These are phyloP conservation scores for Spodoptera litura DNA, from an alignment of 1,140 invertebrate species.

Conservation along the genomic window DNA sequence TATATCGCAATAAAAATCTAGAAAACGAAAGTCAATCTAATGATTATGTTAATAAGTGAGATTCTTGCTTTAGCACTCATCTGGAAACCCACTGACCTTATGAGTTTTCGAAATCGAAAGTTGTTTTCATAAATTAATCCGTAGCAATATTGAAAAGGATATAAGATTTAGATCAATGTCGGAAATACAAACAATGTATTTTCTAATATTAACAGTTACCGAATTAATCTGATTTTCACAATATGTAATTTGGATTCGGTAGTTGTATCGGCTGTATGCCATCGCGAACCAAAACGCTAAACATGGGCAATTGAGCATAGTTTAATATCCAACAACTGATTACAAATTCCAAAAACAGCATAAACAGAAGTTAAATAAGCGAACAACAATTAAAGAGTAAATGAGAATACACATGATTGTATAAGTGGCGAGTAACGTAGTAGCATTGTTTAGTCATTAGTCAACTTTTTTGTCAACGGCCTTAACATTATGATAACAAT, in stretches of 20 bases:
- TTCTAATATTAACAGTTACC: too few species aligned
- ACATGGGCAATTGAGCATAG: too few species aligned
- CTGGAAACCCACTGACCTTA: constrained; percentile 30
- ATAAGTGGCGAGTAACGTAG: constrained; percentile 25
- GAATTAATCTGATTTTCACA: too few species aligned
- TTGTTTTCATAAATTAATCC: constrained; percentile 37
- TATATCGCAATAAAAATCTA: not conserved
- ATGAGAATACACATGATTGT: constrained; percentile 8
- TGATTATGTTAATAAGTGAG: constrained; percentile 38
- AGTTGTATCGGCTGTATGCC: too few species aligned
- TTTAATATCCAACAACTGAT: not conserved
- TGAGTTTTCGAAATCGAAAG: constrained; percentile 47
- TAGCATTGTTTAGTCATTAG: constrained; percentile 48
- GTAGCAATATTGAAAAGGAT: too few species aligned
- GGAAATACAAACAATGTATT: too few species aligned
- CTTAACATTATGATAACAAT: constrained; percentile 82
- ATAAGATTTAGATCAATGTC: too few species aligned
- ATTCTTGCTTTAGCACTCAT: constrained; percentile 40
- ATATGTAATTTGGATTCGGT: too few species aligned
- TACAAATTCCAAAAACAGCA: not conserved
- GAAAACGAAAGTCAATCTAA: constrained; percentile 46
- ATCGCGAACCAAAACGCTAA: too few species aligned
- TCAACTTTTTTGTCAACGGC: constrained; percentile 64
- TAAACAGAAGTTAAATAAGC: constrained; percentile 5
- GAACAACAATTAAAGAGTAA: constrained; percentile 10